Evolutionary conservation across 64 coral and sea anemone species (phyloP).

Genomic region (Stylophora pistillata): DNA sequence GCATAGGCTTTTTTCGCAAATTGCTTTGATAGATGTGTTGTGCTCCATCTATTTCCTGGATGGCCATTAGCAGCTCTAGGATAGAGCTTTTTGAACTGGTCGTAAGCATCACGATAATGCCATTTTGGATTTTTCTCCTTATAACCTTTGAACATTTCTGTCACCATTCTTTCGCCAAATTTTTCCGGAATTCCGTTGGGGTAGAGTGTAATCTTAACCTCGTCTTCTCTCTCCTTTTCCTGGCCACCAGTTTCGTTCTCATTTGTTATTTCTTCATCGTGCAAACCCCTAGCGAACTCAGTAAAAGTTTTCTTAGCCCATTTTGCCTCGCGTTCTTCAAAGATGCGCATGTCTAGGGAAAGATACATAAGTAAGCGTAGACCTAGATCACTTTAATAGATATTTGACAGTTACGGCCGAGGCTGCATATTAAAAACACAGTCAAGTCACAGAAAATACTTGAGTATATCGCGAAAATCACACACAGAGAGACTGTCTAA

Average conservation of each 20-base stretch:
- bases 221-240: background rate
- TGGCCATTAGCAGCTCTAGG: background rate
- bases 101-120: background rate
- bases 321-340: background rate
- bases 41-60: background rate
- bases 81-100: background rate
- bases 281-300: background rate
- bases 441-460: no score
- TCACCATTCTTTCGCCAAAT: background rate
- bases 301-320: background rate
- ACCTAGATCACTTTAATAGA: no score
- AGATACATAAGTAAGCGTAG: background rate
- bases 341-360: background rate
- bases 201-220: background rate
- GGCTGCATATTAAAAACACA: no score
- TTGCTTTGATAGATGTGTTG: no score
- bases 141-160: background rate
- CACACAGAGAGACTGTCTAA: no score
- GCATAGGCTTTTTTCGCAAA: no score
- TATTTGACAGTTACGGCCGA: no score
- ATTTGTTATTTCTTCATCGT: background rate
- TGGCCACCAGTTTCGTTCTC: background rate
- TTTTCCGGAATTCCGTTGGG: background rate
- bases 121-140: background rate
- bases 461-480: no score